These are phyloP conservation scores for Phengaris alcon DNA, from an alignment of 2,888 invertebrate genomes.

Conservation along the genomic window DNA sequence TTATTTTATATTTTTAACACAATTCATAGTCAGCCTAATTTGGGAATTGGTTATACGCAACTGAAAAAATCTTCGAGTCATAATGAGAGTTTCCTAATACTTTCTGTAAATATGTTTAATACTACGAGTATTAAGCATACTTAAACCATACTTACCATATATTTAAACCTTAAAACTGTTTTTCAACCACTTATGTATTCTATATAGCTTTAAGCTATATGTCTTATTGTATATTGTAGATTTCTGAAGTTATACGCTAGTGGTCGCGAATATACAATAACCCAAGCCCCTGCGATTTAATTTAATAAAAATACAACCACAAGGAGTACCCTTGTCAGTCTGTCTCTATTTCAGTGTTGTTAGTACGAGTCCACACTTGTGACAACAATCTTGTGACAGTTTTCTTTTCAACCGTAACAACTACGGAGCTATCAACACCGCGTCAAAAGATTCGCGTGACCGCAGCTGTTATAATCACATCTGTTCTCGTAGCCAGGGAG, in stretches of 20 bases:
- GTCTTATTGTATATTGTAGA: neutral
- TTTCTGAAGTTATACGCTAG: neutral
- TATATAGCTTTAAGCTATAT: no score
- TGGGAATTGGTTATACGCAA: neutral
- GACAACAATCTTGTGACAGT: conserved; percentile 68
- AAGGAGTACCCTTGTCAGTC: conserved; percentile 18
- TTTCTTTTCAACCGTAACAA: conserved; percentile 64
- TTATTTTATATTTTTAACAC: neutral
- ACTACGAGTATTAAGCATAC: no score
- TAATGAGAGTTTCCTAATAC: no score
- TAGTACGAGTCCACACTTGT: conserved; percentile 67
- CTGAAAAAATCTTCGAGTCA: no score
- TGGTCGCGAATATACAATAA: neutral
- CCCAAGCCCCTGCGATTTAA: neutral
- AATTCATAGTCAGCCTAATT: neutral
- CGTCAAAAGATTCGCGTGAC: conserved; percentile 68
- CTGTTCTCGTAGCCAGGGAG: conserved; percentile 50
- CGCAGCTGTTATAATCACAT: conserved; percentile 55
- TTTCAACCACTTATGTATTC: no score
- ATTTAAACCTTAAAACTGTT: no score
- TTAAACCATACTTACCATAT: no score
- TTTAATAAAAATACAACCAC: conserved; percentile 14
- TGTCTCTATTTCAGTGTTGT: conserved; percentile 38
- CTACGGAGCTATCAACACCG: neutral
- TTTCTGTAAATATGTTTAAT: no score